Percentiles rank a stretch among this genome's conserved stretches.
Conservation (phyloP, 2,113 vertebrate species). For the Nettapus auritus region DNA sequence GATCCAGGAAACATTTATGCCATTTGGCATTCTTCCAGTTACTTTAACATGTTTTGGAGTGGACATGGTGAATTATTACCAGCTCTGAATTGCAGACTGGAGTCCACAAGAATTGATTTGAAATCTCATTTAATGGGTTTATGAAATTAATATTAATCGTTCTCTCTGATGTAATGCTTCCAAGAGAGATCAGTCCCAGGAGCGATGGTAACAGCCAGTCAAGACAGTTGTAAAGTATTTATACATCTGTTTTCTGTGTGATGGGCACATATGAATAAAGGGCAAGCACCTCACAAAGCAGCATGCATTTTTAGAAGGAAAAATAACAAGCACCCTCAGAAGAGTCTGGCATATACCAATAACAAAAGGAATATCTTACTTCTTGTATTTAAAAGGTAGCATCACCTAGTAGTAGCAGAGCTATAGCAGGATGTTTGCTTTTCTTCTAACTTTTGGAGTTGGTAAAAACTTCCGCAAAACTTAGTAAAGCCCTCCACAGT, state of each 20-base stretch:
- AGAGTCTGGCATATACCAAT: neutral
- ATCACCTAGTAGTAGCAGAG: neutral
- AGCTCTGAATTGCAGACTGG: neutral
- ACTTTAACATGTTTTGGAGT: neutral
- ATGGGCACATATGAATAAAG: neutral
- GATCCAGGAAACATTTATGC: constrained; percentile 27
- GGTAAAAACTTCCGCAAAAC: neutral
- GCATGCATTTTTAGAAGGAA: accelerated
- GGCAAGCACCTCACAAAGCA: neutral
- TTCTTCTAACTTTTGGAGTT: neutral
- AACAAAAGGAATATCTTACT: neutral
- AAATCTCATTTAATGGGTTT: constrained; percentile 33
- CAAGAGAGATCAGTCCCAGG: neutral
- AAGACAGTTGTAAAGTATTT: neutral
- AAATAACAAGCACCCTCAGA: neutral
- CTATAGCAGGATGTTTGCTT: accelerated
- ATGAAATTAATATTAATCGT: constrained; percentile 23
- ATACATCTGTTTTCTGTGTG: neutral
- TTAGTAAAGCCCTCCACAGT: neutral
- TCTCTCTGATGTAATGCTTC: neutral
- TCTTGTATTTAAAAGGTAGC: neutral
- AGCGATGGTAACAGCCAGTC: neutral
- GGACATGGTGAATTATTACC: constrained; percentile 22
- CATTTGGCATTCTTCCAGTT: constrained; percentile 31
- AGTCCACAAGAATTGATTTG: neutral